phyloP scores from a whole-genome alignment of 2,113 vertebrate genomes.

The Siniperca chuatsi region DNA sequence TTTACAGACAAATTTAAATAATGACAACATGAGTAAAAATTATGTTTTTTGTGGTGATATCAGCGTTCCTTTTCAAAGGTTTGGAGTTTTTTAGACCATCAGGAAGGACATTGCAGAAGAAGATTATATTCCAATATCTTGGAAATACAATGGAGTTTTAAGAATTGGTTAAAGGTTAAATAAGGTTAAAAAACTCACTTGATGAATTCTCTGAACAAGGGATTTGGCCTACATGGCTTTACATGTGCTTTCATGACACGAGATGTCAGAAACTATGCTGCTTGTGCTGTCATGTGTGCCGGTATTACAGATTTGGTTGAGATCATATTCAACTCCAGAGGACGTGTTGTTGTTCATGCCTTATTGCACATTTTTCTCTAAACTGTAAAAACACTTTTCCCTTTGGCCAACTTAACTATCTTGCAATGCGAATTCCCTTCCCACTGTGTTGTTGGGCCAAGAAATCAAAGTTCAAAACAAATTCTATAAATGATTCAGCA shows the following conservation, averaged over 20 bases:
- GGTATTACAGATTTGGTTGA: background rate
- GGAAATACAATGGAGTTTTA: too few species aligned
- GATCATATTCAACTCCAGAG: background rate
- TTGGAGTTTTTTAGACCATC: too few species aligned
- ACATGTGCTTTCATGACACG: background rate
- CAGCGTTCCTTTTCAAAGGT: too few species aligned
- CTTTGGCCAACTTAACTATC: background rate
- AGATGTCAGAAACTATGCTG: background rate
- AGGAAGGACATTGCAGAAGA: too few species aligned
- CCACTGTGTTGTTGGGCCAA: background rate
- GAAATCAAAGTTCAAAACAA: slow-evolving; percentile 15
- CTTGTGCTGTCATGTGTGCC: background rate
- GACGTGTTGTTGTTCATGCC: too few species aligned
- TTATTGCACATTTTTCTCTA: background rate
- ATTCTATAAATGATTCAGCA: slow-evolving; percentile 2
- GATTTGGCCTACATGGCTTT: background rate
- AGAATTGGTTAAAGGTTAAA: too few species aligned
- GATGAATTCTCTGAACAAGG: background rate
- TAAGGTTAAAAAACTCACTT: background rate
- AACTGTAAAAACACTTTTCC: background rate
- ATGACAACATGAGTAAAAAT: too few species aligned
- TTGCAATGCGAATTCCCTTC: background rate
- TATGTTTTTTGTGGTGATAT: too few species aligned
- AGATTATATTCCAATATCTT: too few species aligned
- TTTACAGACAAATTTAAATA: too few species aligned